A percentile compares a stretch with the other conserved stretches of the same genome.
Conservation (phyloP, 2,113 vertebrate genomes). For the Cyanistes caeruleus region DNA sequence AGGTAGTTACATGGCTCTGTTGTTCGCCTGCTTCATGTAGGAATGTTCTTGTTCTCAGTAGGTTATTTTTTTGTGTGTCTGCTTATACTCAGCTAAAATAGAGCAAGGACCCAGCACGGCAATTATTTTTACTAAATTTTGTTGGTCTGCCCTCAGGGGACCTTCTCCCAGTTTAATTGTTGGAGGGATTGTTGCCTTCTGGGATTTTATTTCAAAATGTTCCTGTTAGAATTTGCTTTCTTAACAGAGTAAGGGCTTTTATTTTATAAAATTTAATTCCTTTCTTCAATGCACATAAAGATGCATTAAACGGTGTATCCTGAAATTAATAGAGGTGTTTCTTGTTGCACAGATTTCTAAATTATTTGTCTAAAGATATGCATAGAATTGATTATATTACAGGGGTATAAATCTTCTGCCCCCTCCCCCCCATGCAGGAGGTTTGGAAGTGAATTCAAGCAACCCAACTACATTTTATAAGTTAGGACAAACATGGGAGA, state of each 20-base stretch:
- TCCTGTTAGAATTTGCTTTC: conserved; percentile 71
- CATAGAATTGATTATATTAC: conserved; percentile 76
- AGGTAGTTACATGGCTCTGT: conserved; percentile 71
- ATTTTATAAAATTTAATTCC: conserved; percentile 11
- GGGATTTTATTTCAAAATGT: conserved; percentile 79
- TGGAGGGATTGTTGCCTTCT: conserved; percentile 76
- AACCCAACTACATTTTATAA: conserved; percentile 73
- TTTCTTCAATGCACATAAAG: conserved; percentile 55
- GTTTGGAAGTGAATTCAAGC: conserved; percentile 70
- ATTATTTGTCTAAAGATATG: conserved; percentile 78
- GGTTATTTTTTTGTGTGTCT: conserved; percentile 53
- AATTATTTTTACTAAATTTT: conserved; percentile 80
- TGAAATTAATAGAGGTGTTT: conserved; percentile 77
- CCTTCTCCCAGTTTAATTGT: conserved; percentile 80
- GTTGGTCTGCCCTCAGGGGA: conserved; percentile 76
- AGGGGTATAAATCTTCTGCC: conserved; percentile 68
- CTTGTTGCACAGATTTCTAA: conserved; percentile 69
- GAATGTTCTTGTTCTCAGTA: conserved; percentile 60
- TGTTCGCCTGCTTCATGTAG: conserved; percentile 58
- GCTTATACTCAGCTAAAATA: conserved; percentile 71
- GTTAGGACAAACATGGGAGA: conserved; percentile 76
- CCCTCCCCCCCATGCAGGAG: conserved; percentile 30
- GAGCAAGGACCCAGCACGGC: conserved; percentile 70
- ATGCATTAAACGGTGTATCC: conserved; percentile 49
- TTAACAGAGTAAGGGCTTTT: conserved; percentile 18